Evolutionary conservation across 2,797 vertebrate genomes (phyloP).

Genomic region (Kryptopterus vitreolus): DNA sequence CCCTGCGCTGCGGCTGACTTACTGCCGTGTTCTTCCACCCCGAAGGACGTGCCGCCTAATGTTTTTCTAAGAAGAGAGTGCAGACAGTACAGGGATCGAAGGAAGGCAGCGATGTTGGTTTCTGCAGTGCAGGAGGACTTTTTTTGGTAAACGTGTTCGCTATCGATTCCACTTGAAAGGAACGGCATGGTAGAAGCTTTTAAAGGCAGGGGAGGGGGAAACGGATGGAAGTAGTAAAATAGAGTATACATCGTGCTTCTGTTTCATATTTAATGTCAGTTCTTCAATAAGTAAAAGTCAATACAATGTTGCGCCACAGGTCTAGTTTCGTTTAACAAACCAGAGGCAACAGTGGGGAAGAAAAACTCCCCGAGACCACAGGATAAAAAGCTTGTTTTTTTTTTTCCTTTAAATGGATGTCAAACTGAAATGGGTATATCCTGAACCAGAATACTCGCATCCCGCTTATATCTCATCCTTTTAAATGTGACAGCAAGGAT

Average conservation of each 20-base stretch:
- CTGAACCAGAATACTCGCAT: not conserved
- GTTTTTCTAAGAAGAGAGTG: not conserved
- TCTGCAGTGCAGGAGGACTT: constrained; percentile 9
- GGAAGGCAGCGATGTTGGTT: not conserved
- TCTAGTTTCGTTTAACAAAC: not conserved
- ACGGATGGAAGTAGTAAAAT: not conserved
- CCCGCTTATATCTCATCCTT: not conserved
- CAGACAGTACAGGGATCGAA: constrained; percentile 12
- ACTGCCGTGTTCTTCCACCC: constrained; percentile 7
- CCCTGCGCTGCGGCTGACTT: not conserved
- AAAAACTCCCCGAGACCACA: not conserved
- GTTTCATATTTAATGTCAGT: constrained; percentile 3
- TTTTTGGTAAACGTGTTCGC: not conserved
- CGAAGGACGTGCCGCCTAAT: not conserved
- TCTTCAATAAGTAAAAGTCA: not conserved
- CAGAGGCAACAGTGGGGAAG: not conserved
- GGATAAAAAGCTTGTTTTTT: not conserved
- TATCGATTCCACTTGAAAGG: not conserved
- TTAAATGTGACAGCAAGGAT: too few relatives aligned
- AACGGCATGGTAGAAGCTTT: not conserved
- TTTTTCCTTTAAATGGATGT: not conserved
- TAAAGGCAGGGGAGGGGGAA: not conserved
- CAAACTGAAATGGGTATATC: not conserved
- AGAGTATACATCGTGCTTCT: not conserved
- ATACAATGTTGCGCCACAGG: not conserved